Percentiles rank a stretch among this genome's conserved stretches.
These are phyloP conservation scores for Brachionus plicatilis DNA, from an alignment of 1,140 invertebrate genomes.

Conservation along the genomic window DNA sequence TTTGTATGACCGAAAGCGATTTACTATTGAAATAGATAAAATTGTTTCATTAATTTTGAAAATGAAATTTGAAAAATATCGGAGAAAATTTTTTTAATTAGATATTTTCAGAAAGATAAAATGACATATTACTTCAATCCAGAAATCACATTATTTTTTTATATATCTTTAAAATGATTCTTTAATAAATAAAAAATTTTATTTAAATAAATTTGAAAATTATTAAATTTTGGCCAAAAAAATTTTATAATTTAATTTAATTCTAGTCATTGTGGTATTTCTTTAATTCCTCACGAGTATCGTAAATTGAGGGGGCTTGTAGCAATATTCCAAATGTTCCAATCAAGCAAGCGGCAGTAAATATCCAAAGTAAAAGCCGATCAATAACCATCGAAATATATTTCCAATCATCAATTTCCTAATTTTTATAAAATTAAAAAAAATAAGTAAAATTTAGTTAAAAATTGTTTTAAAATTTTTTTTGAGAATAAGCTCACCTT, in stretches of 20 bases:
- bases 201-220: background rate
- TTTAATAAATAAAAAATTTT: background rate
- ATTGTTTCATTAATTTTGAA: no score
- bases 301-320: constrained; percentile 66
- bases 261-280: background rate
- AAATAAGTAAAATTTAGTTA: background rate
- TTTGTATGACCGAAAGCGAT: no score
- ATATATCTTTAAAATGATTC: no score
- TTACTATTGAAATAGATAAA: no score
- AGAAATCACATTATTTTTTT: no score
- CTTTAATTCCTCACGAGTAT: constrained; percentile 16
- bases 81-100: no score
- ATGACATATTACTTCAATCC: no score
- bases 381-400: constrained; percentile 99
- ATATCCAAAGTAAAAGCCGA: constrained; percentile 91
- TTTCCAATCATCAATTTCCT: constrained; percentile 76
- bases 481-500: background rate
- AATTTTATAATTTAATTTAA: background rate
- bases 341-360: constrained; percentile 83
- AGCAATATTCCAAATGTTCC: constrained; percentile 74
- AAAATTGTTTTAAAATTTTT: no score
- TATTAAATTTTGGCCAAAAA: background rate
- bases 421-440: background rate
- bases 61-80: no score
- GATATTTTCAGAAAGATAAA: no score